These are phyloP conservation scores for Heteromurus nitidus DNA, from an alignment of 2,888 invertebrate genomes.

Conservation along the genomic window DNA sequence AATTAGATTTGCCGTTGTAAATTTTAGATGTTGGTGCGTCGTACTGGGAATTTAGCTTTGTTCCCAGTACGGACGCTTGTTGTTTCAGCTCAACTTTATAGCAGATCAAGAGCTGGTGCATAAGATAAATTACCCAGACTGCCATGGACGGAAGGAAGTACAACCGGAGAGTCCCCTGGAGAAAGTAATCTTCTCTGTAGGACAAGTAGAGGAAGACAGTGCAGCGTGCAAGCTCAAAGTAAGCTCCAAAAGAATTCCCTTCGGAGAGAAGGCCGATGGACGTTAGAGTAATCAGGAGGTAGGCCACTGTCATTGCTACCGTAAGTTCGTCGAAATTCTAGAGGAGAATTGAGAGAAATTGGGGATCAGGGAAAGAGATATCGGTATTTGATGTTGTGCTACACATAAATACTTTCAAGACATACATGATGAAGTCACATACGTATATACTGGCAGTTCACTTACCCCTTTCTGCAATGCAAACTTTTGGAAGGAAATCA, in stretches of 20 bases:
- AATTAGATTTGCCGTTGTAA: conserved; percentile 56
- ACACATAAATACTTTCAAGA: too few relatives aligned
- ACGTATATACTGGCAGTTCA: too few relatives aligned
- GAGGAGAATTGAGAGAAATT: conserved; percentile 67
- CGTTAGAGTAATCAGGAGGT: conserved; percentile 83
- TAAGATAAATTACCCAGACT: conserved; percentile 67
- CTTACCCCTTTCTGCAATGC: conserved; percentile 81
- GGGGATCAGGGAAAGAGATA: not conserved
- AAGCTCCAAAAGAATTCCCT: conserved; percentile 80
- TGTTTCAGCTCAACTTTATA: conserved; percentile 51
- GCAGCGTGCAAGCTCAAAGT: conserved; percentile 82
- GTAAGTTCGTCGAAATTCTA: conserved; percentile 82
- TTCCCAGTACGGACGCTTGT: conserved; percentile 37
- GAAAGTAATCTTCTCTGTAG: conserved; percentile 63
- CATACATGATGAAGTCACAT: too few relatives aligned
- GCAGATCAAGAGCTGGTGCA: conserved; percentile 56
- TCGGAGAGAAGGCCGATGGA: conserved; percentile 86
- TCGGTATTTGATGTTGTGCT: too few relatives aligned
- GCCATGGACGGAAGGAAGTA: conserved; percentile 69
- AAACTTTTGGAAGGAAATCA: conserved; percentile 83
- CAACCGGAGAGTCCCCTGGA: conserved; percentile 63
- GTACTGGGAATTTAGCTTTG: conserved; percentile 37
- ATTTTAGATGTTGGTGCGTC: conserved; percentile 44
- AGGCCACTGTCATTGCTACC: conserved; percentile 80
- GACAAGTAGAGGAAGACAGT: conserved; percentile 78